Percentiles rank a stretch among this genome's conserved stretches.
These are phyloP conservation scores for Prolemur simus DNA, from an alignment of 2,113 vertebrate species.

Conservation along the genomic window DNA sequence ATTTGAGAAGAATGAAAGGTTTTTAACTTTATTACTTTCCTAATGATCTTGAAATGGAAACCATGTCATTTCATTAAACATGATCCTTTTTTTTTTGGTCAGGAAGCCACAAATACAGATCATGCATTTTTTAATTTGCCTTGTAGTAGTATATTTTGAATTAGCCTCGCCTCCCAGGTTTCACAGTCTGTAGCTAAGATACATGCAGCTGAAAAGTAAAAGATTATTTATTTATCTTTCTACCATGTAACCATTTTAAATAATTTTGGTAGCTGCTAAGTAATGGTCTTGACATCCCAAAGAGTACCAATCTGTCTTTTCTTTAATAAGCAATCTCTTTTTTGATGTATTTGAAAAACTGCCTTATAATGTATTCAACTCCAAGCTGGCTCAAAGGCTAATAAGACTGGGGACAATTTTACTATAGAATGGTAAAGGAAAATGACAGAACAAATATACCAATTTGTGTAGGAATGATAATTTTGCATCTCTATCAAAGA, in stretches of 20 bases:
- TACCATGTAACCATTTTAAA: constrained; percentile 7
- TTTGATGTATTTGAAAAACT: not conserved
- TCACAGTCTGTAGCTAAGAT: not conserved
- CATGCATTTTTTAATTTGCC: not conserved
- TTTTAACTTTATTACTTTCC: not conserved
- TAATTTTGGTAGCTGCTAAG: not conserved
- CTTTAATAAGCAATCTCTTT: not conserved
- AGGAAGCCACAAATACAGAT: not conserved
- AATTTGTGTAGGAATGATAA: not conserved
- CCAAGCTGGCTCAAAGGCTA: not conserved
- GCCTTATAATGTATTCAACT: not conserved
- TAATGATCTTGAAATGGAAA: not conserved
- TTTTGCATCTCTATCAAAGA: not conserved
- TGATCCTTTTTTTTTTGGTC: not conserved
- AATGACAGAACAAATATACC: not conserved
- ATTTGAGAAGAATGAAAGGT: not conserved
- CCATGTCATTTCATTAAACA: not conserved
- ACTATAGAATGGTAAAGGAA: not conserved
- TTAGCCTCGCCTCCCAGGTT: not conserved
- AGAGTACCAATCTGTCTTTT: not conserved
- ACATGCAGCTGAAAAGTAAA: not conserved
- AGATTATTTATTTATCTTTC: not conserved
- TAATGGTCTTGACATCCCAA: not conserved
- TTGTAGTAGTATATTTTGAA: not conserved
- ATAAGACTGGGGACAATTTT: not conserved